Conservation (phyloP, 1,140 invertebrate species). For the Papilio helenus region DNA sequence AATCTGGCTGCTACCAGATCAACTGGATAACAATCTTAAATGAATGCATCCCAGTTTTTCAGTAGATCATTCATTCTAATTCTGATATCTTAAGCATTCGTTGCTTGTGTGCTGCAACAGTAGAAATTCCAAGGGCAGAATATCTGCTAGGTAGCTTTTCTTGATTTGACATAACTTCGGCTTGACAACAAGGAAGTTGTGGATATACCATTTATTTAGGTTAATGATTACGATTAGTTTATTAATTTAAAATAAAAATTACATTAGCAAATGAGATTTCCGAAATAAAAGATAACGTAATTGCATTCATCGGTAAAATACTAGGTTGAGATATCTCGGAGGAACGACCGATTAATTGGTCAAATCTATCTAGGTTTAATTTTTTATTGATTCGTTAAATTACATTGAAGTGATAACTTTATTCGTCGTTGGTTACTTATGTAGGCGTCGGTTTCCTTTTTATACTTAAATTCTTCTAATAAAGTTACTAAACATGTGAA, state of each 20-base stretch:
- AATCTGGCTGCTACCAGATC: not conserved
- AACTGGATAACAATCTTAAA: not conserved
- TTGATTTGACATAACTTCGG: not conserved
- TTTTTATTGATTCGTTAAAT: slow-evolving; percentile 1
- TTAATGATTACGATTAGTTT: not conserved
- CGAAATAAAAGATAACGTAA: slow-evolving; percentile 8
- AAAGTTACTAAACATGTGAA: not conserved
- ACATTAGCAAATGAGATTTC: slow-evolving; percentile 13
- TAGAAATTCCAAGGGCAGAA: not conserved
- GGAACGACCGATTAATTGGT: slow-evolving; percentile 7
- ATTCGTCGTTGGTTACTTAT: not conserved
- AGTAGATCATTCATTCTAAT: not conserved
- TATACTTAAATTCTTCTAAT: not conserved
- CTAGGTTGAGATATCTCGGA: not conserved
- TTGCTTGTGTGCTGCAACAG: not conserved
- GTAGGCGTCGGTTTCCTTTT: not conserved
- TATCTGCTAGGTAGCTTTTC: not conserved
- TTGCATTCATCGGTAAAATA: not conserved
- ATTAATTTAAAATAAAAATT: not conserved
- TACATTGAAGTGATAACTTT: not conserved
- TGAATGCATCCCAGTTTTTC: not conserved
- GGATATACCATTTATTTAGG: not conserved
- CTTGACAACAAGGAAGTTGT: not conserved
- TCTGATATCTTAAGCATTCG: not conserved
- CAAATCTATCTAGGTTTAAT: slow-evolving; percentile 1